Conservation (phyloP, 2,888 invertebrate genomes). For the Junonia oenone region DNA sequence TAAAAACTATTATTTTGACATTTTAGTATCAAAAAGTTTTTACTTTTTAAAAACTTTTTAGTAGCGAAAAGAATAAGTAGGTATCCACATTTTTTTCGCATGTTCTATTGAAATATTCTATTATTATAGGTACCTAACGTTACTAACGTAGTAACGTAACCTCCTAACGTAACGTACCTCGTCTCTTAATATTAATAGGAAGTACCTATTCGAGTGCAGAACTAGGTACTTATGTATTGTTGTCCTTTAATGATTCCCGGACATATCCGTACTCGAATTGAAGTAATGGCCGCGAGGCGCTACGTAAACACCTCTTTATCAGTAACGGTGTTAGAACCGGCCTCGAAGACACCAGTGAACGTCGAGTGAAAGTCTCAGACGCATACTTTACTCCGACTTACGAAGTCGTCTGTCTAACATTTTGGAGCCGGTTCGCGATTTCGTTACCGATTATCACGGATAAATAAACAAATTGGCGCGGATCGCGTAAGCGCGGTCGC, state of each 20-base stretch:
- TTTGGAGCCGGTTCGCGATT: constrained; percentile 41
- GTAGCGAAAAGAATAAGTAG: too few species aligned
- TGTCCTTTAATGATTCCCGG: constrained; percentile 9
- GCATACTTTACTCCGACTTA: constrained; percentile 54
- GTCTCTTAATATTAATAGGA: too few species aligned
- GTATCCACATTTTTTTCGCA: too few species aligned
- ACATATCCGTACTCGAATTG: constrained; percentile 9
- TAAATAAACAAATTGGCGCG: constrained; percentile 61
- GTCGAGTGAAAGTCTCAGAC: constrained; percentile 74
- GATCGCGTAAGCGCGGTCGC: constrained; percentile 43
- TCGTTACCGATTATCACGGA: constrained; percentile 45
- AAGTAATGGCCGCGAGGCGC: constrained; percentile 37
- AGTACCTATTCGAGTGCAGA: constrained; percentile 4
- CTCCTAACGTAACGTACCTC: too few species aligned
- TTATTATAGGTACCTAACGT: too few species aligned
- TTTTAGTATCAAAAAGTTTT: too few species aligned
- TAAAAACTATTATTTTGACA: too few species aligned
- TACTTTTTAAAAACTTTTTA: too few species aligned
- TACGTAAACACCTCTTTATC: constrained; percentile 58
- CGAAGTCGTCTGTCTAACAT: constrained; percentile 48
- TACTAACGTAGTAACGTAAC: too few species aligned
- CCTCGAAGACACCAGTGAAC: constrained; percentile 54
- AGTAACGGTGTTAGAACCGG: constrained; percentile 67
- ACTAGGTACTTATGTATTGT: constrained; percentile 1
- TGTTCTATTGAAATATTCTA: too few species aligned